Evolutionary conservation across 2,113 vertebrate genomes (phyloP).

Genomic region (Abramis brama): DNA sequence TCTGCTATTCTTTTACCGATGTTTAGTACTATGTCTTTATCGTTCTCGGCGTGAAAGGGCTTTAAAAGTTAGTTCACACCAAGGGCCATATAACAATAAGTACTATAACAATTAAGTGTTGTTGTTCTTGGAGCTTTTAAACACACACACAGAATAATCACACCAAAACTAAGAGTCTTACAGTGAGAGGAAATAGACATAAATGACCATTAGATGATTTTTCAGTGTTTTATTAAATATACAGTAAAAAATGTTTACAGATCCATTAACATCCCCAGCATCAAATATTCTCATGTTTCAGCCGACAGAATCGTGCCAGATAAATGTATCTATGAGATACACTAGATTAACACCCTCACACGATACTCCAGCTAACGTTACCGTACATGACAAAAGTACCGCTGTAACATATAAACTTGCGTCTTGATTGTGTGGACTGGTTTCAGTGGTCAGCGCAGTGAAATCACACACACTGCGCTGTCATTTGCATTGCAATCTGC

Average conservation of each 20-base stretch:
- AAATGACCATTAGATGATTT: conserved; percentile 39
- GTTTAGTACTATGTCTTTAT: too few relatives aligned
- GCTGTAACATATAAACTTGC: conserved; percentile 85
- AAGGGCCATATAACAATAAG: too few relatives aligned
- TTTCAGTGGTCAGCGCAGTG: conserved; percentile 84
- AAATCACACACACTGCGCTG: conserved; percentile 84
- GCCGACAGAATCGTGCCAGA: conserved; percentile 87
- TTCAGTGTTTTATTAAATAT: conserved; percentile 88
- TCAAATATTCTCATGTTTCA: conserved; percentile 85
- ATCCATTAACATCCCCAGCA: conserved; percentile 85
- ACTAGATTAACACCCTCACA: conserved; percentile 82
- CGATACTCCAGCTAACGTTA: conserved; percentile 72
- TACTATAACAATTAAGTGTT: too few relatives aligned
- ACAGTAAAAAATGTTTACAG: conserved; percentile 98
- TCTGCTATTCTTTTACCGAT: too few relatives aligned
- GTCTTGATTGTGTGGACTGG: conserved; percentile 80
- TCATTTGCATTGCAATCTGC: conserved; percentile 96
- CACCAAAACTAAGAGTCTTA: neutral
- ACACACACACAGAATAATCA: neutral
- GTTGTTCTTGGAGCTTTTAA: too few relatives aligned
- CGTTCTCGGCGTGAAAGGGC: too few relatives aligned
- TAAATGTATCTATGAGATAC: conserved; percentile 99
- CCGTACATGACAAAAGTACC: conserved; percentile 85
- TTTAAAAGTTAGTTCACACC: too few relatives aligned
- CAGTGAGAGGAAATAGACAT: conserved; percentile 39